Percentiles rank a stretch among this genome's conserved stretches.
These are phyloP conservation scores for Oreochromis mossambicus DNA, from an alignment of 2,797 vertebrate species.

Conservation along the genomic window DNA sequence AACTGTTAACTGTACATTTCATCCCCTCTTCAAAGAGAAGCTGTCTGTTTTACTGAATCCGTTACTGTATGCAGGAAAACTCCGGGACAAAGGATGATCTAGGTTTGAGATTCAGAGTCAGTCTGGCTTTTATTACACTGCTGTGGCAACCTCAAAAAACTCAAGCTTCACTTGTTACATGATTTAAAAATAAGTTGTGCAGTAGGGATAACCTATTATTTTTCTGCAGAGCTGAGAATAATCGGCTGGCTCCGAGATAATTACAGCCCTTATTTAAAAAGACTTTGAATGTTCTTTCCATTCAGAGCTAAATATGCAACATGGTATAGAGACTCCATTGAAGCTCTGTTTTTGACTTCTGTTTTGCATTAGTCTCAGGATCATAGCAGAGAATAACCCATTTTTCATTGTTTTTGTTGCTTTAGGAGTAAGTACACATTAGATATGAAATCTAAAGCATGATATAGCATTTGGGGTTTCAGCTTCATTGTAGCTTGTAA, in stretches of 20 bases:
- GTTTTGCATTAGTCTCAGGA: neutral
- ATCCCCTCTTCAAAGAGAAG: conserved; percentile 12
- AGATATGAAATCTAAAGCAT: neutral
- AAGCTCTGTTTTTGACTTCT: neutral
- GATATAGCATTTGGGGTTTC: neutral
- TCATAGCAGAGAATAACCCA: neutral
- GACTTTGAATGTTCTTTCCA: conserved; percentile 45
- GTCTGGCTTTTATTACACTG: neutral
- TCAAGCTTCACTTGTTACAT: neutral
- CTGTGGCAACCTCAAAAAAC: neutral
- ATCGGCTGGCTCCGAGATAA: conserved; percentile 51
- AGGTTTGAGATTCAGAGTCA: neutral
- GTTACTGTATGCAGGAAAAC: neutral
- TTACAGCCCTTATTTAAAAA: conserved; percentile 49
- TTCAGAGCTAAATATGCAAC: conserved; percentile 38
- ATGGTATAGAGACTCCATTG: conserved; percentile 8
- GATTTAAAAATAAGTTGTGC: conserved; percentile 29
- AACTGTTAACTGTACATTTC: conserved; percentile 12
- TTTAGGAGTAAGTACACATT: neutral
- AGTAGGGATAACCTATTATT: conserved; percentile 47
- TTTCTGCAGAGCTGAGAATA: conserved; percentile 42
- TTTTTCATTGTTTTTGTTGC: neutral
- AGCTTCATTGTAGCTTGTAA: neutral
- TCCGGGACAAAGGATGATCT: neutral
- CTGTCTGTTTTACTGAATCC: neutral